These are phyloP conservation scores for Ophiothrix spiculata DNA, from an alignment of 35 echinoderm and acorn worm species.

Conservation along the genomic window DNA sequence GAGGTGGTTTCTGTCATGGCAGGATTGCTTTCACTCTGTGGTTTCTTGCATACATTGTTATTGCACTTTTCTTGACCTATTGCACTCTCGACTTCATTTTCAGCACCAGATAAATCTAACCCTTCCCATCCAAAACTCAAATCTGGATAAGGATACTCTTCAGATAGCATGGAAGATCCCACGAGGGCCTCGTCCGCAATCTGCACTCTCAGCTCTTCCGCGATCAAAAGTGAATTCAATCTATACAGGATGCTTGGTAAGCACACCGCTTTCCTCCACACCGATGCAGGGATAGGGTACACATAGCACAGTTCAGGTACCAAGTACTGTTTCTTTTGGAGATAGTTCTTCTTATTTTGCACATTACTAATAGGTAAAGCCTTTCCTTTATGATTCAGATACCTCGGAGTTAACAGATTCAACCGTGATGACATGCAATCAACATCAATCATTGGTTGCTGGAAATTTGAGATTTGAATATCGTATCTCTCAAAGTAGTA, in stretches of 20 bases:
- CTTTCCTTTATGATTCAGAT: constrained; percentile 99
- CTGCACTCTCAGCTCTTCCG: constrained; percentile 82
- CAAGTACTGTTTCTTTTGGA: constrained; percentile 93
- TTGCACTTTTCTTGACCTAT: constrained; percentile 29
- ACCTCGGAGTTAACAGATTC: constrained; percentile 86
- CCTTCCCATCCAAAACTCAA: constrained; percentile 97
- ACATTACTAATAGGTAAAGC: constrained; percentile 74
- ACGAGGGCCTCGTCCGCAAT: constrained; percentile 65
- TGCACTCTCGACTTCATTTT: constrained; percentile 23
- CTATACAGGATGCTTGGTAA: constrained; percentile 90
- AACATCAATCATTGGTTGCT: constrained; percentile 88
- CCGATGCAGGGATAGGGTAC: constrained; percentile 85
- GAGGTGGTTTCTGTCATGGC: not conserved
- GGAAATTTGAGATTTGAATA: constrained; percentile 90
- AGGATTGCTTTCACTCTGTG: not conserved
- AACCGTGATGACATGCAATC: constrained; percentile 95
- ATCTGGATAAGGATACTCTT: constrained; percentile 55
- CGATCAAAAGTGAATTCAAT: constrained; percentile 82
- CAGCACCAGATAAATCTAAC: constrained; percentile 49
- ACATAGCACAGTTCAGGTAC: constrained; percentile 96
- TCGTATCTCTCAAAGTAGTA: constrained; percentile 98
- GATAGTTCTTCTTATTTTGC: constrained; percentile 86
- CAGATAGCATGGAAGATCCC: constrained; percentile 28
- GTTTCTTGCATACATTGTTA: not conserved
- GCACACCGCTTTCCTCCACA: constrained; percentile 94